Percentiles rank a stretch among this genome's conserved stretches.
Conservation (phyloP, 2,888 invertebrate species). For the Oscheius myriophilus region DNA sequence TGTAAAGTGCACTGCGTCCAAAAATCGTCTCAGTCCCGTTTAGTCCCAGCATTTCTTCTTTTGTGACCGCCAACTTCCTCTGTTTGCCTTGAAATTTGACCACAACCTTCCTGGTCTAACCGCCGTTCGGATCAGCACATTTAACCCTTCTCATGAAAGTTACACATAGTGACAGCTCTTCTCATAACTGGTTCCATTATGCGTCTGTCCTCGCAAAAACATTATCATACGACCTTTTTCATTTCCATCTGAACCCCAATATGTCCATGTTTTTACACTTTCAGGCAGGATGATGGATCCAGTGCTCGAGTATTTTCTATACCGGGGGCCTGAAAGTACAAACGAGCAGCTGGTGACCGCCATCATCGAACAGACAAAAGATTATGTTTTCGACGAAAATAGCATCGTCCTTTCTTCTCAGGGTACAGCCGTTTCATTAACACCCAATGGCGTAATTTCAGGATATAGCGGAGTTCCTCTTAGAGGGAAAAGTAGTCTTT, state of each 20-base stretch:
- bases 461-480: slow-evolving; percentile 57
- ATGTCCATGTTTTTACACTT: neutral
- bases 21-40: too few species aligned
- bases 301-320: slow-evolving; percentile 42
- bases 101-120: too few species aligned
- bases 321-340: slow-evolving; percentile 43
- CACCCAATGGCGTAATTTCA: slow-evolving; percentile 19
- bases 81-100: too few species aligned
- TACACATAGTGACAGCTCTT: too few species aligned
- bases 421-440: neutral
- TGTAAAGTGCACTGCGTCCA: too few species aligned
- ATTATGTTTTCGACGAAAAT: slow-evolving; percentile 44
- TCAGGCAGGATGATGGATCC: slow-evolving; percentile 35
- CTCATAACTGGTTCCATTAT: too few species aligned
- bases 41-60: too few species aligned
- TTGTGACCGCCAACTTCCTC: too few species aligned
- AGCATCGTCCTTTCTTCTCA: slow-evolving; percentile 33
- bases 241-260: neutral
- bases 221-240: neutral
- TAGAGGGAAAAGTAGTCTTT: slow-evolving; percentile 41
- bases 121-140: too few species aligned
- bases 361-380: slow-evolving; percentile 47
- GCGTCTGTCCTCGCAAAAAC: too few species aligned
- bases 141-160: too few species aligned
- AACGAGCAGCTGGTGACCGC: slow-evolving; percentile 43